These are phyloP conservation scores for Emydoidea blandingii DNA, from an alignment of 2,797 vertebrate species.

Conservation along the genomic window DNA sequence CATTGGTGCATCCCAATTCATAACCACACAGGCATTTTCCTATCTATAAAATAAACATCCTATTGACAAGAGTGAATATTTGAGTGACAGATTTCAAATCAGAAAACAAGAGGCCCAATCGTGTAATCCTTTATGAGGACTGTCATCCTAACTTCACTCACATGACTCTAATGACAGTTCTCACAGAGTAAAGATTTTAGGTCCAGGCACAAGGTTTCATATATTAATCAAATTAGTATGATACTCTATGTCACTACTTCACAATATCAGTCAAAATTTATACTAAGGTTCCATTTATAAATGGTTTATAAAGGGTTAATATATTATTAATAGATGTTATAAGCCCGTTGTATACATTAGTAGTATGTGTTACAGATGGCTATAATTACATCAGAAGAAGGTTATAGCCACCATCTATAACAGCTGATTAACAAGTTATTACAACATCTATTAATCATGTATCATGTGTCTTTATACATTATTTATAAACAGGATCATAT, in stretches of 20 bases:
- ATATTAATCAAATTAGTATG: constrained; percentile 3
- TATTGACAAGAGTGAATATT: background rate
- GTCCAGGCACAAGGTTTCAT: background rate
- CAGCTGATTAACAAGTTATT: constrained; percentile 46
- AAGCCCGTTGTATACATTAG: constrained; percentile 15
- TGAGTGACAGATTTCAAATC: background rate
- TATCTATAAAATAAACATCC: background rate
- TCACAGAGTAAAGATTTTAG: background rate
- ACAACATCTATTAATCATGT: constrained; percentile 19
- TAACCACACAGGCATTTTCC: background rate
- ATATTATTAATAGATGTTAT: constrained; percentile 55
- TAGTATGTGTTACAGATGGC: constrained; percentile 4
- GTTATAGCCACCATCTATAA: background rate
- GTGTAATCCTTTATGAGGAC: background rate
- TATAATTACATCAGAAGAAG: constrained; percentile 53
- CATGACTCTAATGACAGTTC: constrained; percentile 36
- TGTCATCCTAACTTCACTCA: constrained; percentile 2
- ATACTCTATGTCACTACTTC: constrained; percentile 55
- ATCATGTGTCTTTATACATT: background rate
- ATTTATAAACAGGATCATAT: constrained; percentile 36
- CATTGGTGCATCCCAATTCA: rapidly evolving
- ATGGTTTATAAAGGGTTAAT: constrained; percentile 33
- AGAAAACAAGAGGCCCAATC: background rate
- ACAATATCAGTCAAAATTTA: constrained; percentile 50
- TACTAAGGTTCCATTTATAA: constrained; percentile 32